These are phyloP conservation scores for Cheilosia variabilis DNA, from an alignment of 2,888 invertebrate species.

Conservation along the genomic window DNA sequence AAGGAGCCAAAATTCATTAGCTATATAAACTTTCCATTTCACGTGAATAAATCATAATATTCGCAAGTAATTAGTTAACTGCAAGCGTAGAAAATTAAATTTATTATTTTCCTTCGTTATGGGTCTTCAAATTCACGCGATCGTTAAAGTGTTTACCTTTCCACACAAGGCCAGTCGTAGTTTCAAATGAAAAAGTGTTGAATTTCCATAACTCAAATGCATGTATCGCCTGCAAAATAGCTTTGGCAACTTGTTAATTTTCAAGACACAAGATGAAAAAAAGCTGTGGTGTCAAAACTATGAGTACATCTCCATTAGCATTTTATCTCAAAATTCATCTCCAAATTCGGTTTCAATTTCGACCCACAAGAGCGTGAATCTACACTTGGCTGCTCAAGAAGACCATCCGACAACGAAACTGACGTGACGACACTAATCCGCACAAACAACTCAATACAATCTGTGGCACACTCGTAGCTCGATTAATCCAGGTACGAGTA, in stretches of 20 bases:
- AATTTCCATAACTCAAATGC: too few species aligned
- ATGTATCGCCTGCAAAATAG: too few species aligned
- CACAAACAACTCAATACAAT: slow-evolving; percentile 67
- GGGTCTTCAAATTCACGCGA: slow-evolving; percentile 60
- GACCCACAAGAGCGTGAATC: slow-evolving; percentile 10
- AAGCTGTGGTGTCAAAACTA: neutral
- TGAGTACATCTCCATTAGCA: neutral
- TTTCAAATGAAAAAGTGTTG: too few species aligned
- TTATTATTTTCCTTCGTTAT: slow-evolving; percentile 28
- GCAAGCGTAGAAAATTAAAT: slow-evolving; percentile 41
- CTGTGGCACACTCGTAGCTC: slow-evolving; percentile 1
- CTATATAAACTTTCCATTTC: slow-evolving; percentile 34
- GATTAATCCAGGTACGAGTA: slow-evolving; percentile 22
- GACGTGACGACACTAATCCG: slow-evolving; percentile 64
- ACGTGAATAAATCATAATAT: slow-evolving; percentile 11
- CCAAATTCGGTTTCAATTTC: neutral
- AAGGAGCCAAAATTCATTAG: neutral
- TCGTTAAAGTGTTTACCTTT: slow-evolving; percentile 11
- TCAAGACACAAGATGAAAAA: neutral
- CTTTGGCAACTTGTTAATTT: too few species aligned
- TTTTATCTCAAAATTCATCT: slow-evolving; percentile 7
- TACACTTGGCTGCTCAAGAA: slow-evolving; percentile 24
- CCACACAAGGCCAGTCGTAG: slow-evolving; percentile 1
- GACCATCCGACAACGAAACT: slow-evolving; percentile 39
- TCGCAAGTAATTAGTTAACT: slow-evolving; percentile 22